phyloP scores from a whole-genome alignment of 2,113 vertebrate species.

The Passer domesticus region DNA sequence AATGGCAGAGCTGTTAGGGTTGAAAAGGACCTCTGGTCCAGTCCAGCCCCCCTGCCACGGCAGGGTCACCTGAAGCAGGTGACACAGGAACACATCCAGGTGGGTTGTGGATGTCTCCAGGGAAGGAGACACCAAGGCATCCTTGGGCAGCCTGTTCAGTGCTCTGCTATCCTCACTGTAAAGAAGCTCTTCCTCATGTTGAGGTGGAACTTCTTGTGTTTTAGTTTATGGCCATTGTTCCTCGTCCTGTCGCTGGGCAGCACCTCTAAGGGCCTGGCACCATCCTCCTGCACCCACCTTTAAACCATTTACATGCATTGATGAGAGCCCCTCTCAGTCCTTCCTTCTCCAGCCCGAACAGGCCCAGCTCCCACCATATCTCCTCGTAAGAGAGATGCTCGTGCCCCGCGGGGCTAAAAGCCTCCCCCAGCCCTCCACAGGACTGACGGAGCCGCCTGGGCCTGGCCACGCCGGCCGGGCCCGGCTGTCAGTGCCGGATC shows the following conservation, averaged over 20 bases:
- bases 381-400: too few species aligned
- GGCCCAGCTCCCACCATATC: background rate
- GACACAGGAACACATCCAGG: background rate
- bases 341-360: background rate
- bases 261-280: background rate
- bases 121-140: background rate
- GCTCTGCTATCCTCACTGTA: background rate
- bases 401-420: background rate
- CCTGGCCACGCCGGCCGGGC: background rate
- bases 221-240: background rate
- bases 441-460: background rate
- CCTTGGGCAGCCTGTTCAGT: background rate
- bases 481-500: background rate
- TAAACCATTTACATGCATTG: background rate
- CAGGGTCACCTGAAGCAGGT: background rate
- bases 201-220: background rate
- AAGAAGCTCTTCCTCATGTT: background rate
- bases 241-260: accelerated
- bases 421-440: background rate
- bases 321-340: background rate
- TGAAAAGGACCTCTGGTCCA: background rate
- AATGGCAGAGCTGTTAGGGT: background rate
- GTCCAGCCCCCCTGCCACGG: background rate
- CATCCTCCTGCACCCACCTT: background rate
- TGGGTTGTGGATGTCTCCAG: background rate